phyloP scores from a whole-genome alignment of 2,113 vertebrate genomes.

The Sturnira hondurensis region DNA sequence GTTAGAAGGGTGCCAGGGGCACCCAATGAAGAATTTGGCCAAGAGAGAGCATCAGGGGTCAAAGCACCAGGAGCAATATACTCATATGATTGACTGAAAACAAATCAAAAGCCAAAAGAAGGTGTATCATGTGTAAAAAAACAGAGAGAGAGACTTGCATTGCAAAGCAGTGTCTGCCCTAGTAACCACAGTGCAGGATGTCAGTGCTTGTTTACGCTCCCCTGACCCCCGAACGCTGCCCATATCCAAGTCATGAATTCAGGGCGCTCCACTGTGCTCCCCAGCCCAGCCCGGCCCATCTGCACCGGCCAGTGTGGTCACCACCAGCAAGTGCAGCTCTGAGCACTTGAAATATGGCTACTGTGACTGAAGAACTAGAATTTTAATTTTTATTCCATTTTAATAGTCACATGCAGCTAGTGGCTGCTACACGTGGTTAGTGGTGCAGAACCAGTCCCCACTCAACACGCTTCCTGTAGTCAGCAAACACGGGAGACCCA shows the following conservation, averaged over 20 bases:
- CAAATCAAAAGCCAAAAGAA: not conserved
- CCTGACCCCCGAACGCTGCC: not conserved
- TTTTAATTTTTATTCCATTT: not conserved
- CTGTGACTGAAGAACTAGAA: not conserved
- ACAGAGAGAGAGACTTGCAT: not conserved
- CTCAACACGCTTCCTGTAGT: not conserved
- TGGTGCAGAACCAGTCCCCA: not conserved
- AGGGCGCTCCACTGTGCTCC: fast-evolving
- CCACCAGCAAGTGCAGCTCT: not conserved
- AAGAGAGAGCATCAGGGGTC: not conserved
- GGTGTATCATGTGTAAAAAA: not conserved
- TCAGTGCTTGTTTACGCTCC: not conserved
- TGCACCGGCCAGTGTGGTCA: not conserved
- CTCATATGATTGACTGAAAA: not conserved
- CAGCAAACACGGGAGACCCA: not conserved
- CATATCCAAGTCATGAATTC: not conserved
- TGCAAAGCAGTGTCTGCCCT: not conserved
- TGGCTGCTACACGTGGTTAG: not conserved
- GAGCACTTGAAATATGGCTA: not conserved
- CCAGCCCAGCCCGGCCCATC: too few species aligned
- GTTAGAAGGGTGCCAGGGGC: too few species aligned
- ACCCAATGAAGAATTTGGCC: not conserved
- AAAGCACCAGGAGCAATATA: not conserved
- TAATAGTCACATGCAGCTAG: not conserved
- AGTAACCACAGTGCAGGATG: not conserved